Evolutionary conservation across 2,888 invertebrate species (phyloP).

Genomic region (Parnassius mnemosyne): DNA sequence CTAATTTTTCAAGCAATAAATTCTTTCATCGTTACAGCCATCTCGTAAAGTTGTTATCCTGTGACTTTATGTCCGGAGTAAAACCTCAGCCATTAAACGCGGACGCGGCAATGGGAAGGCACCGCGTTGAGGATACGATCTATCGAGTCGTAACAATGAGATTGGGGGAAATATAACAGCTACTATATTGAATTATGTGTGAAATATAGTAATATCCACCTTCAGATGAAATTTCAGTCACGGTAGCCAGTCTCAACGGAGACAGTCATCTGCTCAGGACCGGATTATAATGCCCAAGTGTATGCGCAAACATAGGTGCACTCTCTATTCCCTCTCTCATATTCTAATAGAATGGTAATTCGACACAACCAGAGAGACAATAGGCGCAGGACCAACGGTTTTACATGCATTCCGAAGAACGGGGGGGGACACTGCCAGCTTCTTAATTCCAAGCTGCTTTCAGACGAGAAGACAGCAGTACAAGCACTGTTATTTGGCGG

Average conservation of each 20-base stretch:
- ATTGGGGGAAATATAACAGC: neutral
- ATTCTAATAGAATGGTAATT: too few relatives aligned
- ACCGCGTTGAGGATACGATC: constrained; percentile 2
- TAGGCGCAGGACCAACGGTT: too few relatives aligned
- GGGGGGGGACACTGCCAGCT: too few relatives aligned
- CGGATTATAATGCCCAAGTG: too few relatives aligned
- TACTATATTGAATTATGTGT: neutral
- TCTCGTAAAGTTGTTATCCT: constrained; percentile 10
- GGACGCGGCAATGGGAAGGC: constrained; percentile 7
- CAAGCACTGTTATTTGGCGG: too few relatives aligned
- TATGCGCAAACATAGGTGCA: too few relatives aligned
- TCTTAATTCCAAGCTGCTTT: too few relatives aligned
- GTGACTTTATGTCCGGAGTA: constrained; percentile 14
- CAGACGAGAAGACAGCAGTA: too few relatives aligned
- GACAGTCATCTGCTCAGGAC: too few relatives aligned
- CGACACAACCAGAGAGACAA: too few relatives aligned
- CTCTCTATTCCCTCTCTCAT: too few relatives aligned
- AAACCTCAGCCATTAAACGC: constrained; percentile 10
- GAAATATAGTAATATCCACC: neutral
- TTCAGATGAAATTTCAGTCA: neutral
- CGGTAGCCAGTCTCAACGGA: neutral
- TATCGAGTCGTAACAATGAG: neutral
- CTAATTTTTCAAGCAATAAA: constrained; percentile 18
- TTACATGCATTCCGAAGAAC: too few relatives aligned
- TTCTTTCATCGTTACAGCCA: constrained; percentile 13